Evolutionary conservation across 2,113 vertebrate genomes (phyloP), one percentile per base, ranked within the genome.

Genomic region (Hassar affinis): DNA sequence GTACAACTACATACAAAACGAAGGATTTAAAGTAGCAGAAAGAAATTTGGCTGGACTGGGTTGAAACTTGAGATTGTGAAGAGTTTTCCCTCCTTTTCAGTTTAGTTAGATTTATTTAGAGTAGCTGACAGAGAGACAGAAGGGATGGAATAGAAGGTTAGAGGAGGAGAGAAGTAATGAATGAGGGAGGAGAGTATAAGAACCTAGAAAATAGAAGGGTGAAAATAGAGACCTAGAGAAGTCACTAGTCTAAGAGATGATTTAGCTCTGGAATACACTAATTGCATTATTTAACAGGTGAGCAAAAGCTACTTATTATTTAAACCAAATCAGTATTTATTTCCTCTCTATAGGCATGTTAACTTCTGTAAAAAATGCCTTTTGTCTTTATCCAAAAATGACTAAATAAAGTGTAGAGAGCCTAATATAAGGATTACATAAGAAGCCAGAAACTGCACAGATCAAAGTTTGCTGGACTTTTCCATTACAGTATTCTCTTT

Each of bases 151-250:
- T 51, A 45, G 33, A 71, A 68, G 20, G 15, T 59, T 59, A 74
- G 76, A 84, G 86, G 86, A 80, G 86, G 83, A 82, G 86, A 80
- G 54, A 69, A 68, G 38, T 35, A 17, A 10, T 35, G 27, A 79
- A 75, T 57, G 79, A 69, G 69, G 49, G 75, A 42, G 61, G 52
- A 54, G 74, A 59, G 57, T 30, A 69, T 25, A 59, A 87, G 47
- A 66, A 45, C 10, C 71, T 49, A 79, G 20, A 52, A 54, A 71
- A 68, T 25, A 45, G 33, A 49, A 38, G 45, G 27, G 20, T 25
- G 56, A 64, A 15, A 79, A 35, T 54, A 68, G 59, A 69, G 33
- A 78, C 33, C 62, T 49, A 57, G 71, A 71, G 3, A 22, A 72
- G 72, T 33, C 45, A 66, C 17, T 84, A 38, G 72, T 38, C 17